phyloP scores from a whole-genome alignment of 92 coral and sea anemone species.

The Ricordea florida region DNA sequence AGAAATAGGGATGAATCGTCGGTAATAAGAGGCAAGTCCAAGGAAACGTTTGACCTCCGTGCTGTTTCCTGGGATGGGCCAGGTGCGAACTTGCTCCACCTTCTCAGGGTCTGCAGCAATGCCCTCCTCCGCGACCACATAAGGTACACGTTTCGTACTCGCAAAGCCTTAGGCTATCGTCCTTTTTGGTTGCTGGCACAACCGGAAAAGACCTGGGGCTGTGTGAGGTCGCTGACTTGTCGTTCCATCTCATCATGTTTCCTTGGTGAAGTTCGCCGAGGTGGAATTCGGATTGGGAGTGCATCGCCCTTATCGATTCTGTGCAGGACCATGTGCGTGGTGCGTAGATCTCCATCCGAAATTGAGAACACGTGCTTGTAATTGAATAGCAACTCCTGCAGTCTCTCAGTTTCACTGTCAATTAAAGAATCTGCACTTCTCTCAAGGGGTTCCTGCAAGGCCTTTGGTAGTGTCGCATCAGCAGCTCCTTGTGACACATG shows the following conservation, averaged over 20 bases:
- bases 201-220: conserved; percentile 45
- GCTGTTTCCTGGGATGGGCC: conserved; percentile 25
- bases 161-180: conserved; percentile 30
- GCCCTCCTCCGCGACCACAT: conserved; percentile 45
- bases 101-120: conserved; percentile 34
- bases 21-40: conserved; percentile 48
- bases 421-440: neutral
- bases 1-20: conserved; percentile 43
- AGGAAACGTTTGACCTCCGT: conserved; percentile 35
- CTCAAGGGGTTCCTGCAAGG: conserved; percentile 2
- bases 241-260: conserved; percentile 30
- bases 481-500: neutral
- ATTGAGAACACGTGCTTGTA: neutral
- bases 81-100: conserved; percentile 6
- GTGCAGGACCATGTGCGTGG: neutral
- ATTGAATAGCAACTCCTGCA: neutral
- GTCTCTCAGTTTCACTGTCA: neutral
- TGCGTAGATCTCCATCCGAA: neutral
- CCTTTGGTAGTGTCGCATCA: neutral
- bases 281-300: conserved; percentile 17
- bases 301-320: neutral
- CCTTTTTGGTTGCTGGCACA: conserved; percentile 34
- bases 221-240: conserved; percentile 11
- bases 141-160: conserved; percentile 18
- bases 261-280: conserved; percentile 34